Evolutionary conservation across 2,888 invertebrate genomes (phyloP).

Genomic region (Campopleginae sp.): DNA sequence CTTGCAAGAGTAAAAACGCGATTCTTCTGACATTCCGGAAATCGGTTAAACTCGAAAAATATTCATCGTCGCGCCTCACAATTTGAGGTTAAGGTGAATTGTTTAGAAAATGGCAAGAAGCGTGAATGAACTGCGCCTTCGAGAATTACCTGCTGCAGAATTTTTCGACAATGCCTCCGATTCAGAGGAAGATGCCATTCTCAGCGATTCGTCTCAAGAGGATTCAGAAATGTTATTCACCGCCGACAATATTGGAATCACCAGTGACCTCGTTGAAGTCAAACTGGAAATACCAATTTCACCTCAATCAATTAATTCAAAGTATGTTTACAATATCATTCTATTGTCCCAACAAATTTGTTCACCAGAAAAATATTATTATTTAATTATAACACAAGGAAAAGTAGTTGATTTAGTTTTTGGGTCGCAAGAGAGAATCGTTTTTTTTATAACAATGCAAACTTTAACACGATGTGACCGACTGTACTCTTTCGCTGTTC

Average conservation of each 20-base stretch:
- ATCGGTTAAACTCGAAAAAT: background rate
- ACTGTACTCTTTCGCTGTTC: too few species aligned
- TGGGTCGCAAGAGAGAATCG: too few species aligned
- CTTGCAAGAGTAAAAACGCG: background rate
- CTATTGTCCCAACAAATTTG: background rate
- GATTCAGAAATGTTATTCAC: constrained; percentile 1
- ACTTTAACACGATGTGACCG: too few species aligned
- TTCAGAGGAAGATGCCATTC: constrained; percentile 10
- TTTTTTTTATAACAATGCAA: too few species aligned
- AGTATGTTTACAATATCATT: background rate
- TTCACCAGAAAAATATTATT: background rate
- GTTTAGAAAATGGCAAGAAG: constrained; percentile 15
- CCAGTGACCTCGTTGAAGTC: constrained; percentile 8
- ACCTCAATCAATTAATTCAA: background rate
- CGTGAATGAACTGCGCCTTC: background rate
- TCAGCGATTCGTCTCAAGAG: background rate
- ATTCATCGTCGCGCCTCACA: background rate
- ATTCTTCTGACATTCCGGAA: background rate
- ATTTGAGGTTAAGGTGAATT: background rate
- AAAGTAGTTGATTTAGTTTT: too few species aligned
- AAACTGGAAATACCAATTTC: background rate
- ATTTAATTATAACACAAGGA: background rate
- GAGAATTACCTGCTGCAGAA: constrained; percentile 9
- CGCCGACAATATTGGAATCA: background rate
- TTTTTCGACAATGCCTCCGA: constrained; percentile 1